Base-by-base conservation (phyloP, 92 coral and sea anemone species). In the Phenganax marumi region DNA sequence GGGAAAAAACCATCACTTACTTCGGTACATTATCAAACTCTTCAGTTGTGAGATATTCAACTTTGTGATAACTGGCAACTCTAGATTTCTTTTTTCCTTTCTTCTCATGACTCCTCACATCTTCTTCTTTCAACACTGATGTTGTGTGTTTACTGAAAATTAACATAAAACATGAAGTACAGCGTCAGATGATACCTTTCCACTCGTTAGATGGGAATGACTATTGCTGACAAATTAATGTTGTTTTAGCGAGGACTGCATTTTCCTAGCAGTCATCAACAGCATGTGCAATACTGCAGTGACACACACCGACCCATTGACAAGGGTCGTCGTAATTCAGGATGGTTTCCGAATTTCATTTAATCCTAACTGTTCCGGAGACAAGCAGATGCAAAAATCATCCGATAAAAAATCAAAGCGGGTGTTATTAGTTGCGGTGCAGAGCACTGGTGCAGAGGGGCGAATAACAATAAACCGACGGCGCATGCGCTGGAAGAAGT, bases 11-110 rank as follows among this genome's bases (percentile, higher is more conserved):
- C n/a, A 1, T 3, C 75, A 70, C 93, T 94, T 81, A 95, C 98
- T 92, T 92, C 56, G 98, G 98, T 10, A 95, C 91, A 55, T 73
- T 77, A n/a, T 88, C 89, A 86, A 95, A 95, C 82, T 95, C 94
- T 57, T 90, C 95, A 8, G 91, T 92, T 17, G 97, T 95, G 23
- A 95, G 82, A 68, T 95, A 95, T 22, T 84, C 85, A 55, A 95
- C 60, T 79, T 85, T 86, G 22, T 65, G 80, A 69, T 57, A 76
- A 7, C 12, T 66, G 26, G 88, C 87, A 66, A 74, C 66, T 33
- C 78, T 86, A 81, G 57, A 77, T 33, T 76, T 65, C 7, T 49
- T 81, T 69, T 63, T 77, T 23, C 77, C 53, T 63, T 56, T 51
- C 14, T 81, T 64, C 13, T 65, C 70, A 68, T 80, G 43, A 33